Percentiles rank a stretch among this genome's conserved stretches.
Evolutionary conservation across 2,113 vertebrate genomes (phyloP).

Genomic region (Cochlearius cochlearius): DNA sequence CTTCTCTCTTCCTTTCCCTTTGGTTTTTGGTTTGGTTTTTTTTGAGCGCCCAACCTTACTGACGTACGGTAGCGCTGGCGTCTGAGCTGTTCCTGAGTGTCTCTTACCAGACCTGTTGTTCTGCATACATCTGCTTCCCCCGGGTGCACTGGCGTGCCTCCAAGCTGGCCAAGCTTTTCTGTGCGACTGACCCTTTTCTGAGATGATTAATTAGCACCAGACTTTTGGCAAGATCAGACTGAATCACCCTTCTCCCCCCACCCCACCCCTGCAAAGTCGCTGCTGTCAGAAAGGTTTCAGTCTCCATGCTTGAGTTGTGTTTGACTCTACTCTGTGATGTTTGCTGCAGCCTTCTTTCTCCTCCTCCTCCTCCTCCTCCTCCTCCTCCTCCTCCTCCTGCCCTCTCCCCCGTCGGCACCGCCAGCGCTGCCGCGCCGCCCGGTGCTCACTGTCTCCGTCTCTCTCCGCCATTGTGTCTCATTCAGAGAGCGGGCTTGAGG

Average conservation of each 20-base stretch:
- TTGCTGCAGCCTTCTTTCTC: constrained; percentile 12
- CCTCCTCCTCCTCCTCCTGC: background rate
- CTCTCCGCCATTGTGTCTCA: constrained; percentile 67
- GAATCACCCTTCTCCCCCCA: background rate
- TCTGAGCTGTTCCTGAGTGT: constrained; percentile 44
- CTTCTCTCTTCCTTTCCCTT: background rate
- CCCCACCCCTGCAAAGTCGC: background rate
- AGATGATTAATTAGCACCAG: constrained; percentile 28
- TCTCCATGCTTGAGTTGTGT: constrained; percentile 69
- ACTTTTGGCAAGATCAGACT: constrained; percentile 1
- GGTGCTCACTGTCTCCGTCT: constrained; percentile 20
- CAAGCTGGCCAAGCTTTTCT: background rate
- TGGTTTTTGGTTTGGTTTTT: background rate
- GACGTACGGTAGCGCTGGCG: background rate
- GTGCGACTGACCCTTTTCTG: background rate
- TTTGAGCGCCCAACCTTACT: background rate
- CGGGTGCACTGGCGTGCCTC: constrained; percentile 5
- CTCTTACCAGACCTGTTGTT: constrained; percentile 45
- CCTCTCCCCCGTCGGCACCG: background rate
- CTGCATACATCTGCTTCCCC: constrained; percentile 48
- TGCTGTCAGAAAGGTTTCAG: constrained; percentile 48
- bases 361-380: background rate
- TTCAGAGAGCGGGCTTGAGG: constrained; percentile 79
- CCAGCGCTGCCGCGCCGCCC: background rate
- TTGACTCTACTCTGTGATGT: constrained; percentile 54